Conservation (phyloP, 2,113 vertebrate species). For the Ariopsis seemanni region DNA sequence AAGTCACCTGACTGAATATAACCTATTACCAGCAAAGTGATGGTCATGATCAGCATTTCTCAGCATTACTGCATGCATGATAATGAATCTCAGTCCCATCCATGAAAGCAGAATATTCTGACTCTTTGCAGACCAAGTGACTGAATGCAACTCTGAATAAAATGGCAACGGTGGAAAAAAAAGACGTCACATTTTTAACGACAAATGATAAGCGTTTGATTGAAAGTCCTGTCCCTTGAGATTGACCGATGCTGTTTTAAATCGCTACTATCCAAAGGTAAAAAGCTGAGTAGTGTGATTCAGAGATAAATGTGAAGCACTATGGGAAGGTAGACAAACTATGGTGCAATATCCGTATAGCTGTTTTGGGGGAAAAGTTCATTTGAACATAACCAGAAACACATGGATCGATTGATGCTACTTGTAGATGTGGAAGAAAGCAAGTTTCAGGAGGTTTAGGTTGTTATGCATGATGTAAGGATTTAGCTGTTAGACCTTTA, state of each 20-base stretch:
- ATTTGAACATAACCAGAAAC: background rate
- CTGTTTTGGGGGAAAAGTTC: conserved; percentile 13
- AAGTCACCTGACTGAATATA: too few species aligned
- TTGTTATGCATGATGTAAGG: background rate
- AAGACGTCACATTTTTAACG: background rate
- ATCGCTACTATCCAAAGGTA: background rate
- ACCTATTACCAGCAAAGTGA: background rate
- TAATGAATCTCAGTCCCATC: background rate
- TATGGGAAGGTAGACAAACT: conserved; percentile 10
- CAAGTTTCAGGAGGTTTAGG: background rate
- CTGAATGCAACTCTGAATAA: background rate
- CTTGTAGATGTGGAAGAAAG: conserved; percentile 2
- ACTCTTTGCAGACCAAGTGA: background rate
- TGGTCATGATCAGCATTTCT: background rate
- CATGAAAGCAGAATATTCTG: background rate
- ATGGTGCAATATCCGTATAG: conserved; percentile 18
- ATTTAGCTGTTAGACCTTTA: background rate
- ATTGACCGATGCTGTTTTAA: background rate
- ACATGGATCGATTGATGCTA: background rate
- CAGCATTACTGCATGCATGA: background rate
- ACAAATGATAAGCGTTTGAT: background rate
- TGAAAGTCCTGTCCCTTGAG: background rate
- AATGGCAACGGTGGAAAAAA: background rate
- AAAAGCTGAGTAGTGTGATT: background rate
- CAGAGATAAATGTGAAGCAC: background rate